phyloP scores from a whole-genome alignment of 1,140 invertebrate genomes.

The Ceratitis capitata region DNA sequence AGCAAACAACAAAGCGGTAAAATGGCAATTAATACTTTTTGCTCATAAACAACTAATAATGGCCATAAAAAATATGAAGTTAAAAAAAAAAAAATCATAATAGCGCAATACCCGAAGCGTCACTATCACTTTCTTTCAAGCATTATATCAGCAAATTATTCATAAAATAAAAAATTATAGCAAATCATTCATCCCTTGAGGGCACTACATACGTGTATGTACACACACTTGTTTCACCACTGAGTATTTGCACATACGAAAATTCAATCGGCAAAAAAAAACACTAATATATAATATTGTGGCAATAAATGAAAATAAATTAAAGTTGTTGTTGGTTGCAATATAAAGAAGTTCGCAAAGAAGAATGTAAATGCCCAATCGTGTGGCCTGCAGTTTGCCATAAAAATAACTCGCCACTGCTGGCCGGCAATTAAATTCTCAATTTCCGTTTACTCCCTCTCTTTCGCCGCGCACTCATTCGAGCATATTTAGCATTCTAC shows the following conservation, averaged over 20 bases:
- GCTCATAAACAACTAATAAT: too few relatives aligned
- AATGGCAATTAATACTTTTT: too few relatives aligned
- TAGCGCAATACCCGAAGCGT: not conserved
- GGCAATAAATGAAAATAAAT: not conserved
- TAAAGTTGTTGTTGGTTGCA: not conserved
- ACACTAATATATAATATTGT: not conserved
- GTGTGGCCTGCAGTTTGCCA: not conserved
- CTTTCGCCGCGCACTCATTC: not conserved
- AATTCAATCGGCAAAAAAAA: not conserved
- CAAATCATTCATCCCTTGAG: not conserved
- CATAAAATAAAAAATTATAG: not conserved
- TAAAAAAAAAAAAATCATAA: not conserved
- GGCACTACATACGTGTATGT: not conserved
- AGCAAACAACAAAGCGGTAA: too few relatives aligned
- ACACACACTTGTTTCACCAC: too few relatives aligned
- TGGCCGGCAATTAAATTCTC: conserved; percentile 2
- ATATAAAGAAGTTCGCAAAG: not conserved
- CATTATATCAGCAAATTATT: too few relatives aligned
- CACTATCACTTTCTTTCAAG: not conserved
- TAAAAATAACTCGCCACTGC: not conserved
- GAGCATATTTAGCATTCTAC: not conserved
- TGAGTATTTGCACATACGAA: not conserved
- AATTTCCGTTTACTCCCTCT: not conserved
- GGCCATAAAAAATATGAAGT: too few relatives aligned
- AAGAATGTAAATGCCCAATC: not conserved